A percentile compares a stretch with the other conserved stretches of the same genome.
These are phyloP conservation scores for Podargus strigoides DNA, from an alignment of 2,797 vertebrate genomes.

Conservation along the genomic window DNA sequence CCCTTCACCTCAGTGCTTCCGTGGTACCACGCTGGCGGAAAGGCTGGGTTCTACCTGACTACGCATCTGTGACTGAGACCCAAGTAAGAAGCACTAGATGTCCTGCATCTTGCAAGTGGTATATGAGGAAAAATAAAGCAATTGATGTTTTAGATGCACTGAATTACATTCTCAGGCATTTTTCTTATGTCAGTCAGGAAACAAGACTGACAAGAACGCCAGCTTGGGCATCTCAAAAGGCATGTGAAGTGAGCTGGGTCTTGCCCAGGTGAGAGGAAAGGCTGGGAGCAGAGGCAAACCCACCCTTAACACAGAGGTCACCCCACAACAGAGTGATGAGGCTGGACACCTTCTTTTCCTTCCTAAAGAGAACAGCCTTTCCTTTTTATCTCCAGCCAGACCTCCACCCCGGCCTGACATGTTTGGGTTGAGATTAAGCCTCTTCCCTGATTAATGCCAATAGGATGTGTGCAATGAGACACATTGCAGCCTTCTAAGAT, in stretches of 20 bases:
- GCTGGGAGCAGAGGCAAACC: background rate
- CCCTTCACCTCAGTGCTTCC: background rate
- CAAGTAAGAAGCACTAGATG: background rate
- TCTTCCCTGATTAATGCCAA: conserved; percentile 37
- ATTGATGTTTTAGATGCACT: background rate
- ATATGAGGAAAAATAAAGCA: background rate
- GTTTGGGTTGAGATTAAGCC: conserved; percentile 37
- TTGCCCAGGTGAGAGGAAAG: background rate
- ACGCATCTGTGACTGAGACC: background rate
- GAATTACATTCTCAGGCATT: background rate
- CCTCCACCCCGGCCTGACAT: conserved; percentile 25
- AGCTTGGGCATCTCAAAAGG: background rate
- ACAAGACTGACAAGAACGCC: background rate
- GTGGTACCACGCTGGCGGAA: background rate
- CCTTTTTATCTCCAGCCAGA: conserved; percentile 19
- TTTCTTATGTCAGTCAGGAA: too few species aligned
- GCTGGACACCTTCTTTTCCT: conserved; percentile 2
- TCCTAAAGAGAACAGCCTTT: conserved; percentile 48
- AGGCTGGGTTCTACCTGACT: background rate
- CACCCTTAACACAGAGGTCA: background rate
- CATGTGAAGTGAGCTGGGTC: background rate
- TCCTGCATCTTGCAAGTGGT: background rate
- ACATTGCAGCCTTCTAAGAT: background rate
- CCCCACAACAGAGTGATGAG: background rate
- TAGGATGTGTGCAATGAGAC: conserved; percentile 47